phyloP scores from a whole-genome alignment of 2,113 vertebrate species.

The Solea solea region DNA sequence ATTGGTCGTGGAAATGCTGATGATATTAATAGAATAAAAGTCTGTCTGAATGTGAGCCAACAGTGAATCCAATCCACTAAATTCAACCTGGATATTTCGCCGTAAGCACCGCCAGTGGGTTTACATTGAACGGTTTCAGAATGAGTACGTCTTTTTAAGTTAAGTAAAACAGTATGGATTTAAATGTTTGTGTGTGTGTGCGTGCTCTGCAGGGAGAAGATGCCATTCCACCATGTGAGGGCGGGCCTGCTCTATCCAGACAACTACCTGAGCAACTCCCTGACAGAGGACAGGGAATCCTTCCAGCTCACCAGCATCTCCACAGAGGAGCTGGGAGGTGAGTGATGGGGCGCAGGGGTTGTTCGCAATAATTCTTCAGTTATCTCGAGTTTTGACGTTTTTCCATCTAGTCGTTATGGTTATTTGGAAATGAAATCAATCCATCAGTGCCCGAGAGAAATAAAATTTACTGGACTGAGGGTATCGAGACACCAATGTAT shows the following conservation, averaged over 20 bases:
- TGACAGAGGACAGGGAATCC: constrained; percentile 91
- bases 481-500: neutral
- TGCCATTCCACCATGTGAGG: constrained; percentile 99
- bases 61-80: too few species aligned
- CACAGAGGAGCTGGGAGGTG: constrained; percentile 96
- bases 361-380: constrained; percentile 19
- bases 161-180: neutral
- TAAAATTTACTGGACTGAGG: constrained; percentile 6
- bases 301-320: constrained; percentile 97
- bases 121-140: too few species aligned
- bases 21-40: too few species aligned
- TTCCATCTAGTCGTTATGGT: constrained; percentile 56
- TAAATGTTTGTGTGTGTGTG: constrained; percentile 27
- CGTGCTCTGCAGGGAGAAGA: constrained; percentile 88
- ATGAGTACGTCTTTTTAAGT: too few species aligned
- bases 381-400: constrained; percentile 45
- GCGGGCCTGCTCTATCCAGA: constrained; percentile 97
- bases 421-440: constrained; percentile 55
- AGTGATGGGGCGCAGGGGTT: constrained; percentile 57
- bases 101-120: too few species aligned
- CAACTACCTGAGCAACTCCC: constrained; percentile 94
- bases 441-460: constrained; percentile 19
- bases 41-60: too few species aligned
- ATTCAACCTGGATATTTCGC: too few species aligned
- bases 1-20: too few species aligned